Base-by-base conservation (phyloP, 1,140 invertebrate species). In the Drosophila sproati region DNA sequence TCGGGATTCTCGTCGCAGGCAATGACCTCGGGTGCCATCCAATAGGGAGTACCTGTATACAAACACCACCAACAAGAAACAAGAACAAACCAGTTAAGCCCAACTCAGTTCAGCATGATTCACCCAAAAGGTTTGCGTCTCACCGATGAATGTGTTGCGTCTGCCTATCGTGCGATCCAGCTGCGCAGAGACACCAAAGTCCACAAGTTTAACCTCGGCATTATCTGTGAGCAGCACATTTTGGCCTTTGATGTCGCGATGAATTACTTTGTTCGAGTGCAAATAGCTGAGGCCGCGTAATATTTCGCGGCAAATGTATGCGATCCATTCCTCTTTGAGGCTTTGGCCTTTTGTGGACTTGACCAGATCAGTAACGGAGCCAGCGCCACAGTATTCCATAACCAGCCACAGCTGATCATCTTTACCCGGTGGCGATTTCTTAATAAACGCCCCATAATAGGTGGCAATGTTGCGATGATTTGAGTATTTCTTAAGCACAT, bases 341-440 rank as follows among this genome's bases (percentile, higher is more conserved):
- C 97, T 98, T 92, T 98, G 98, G 29, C 98, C 98, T 94, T 99
- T 99, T 39, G 98, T 99, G 66, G 98, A 98, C 95, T 99, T 99
- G 45, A 99, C 98, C 91, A 99, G 95, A 94, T 99, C 99, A 64
- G 99, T 99, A 10, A 99, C 98, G 62, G 98, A 99, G 62, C 95
- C 99, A 92, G 98, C 98, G 83, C 99, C 99, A 95, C 99, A 99
- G 93, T 99, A 99, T 93, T 99, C 99, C 99, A 99, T 99, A 35
- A 99, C 99, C 90, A 99, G 94, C 98, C 98, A 99, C 64, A 99
- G 94, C 92, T 99, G 99, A 94, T 99, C 99, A 94, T 99, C 98
- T 94, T 99, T 99, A 2, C 98, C 99, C 3, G 98, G 97, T 51
- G 98, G 98, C 86, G 97, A 98, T 93, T 99, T 99, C 93, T 99